Percentiles rank a stretch among this genome's conserved stretches.
Conservation (phyloP, 2,113 vertebrate species). For the Bombycilla garrulus region DNA sequence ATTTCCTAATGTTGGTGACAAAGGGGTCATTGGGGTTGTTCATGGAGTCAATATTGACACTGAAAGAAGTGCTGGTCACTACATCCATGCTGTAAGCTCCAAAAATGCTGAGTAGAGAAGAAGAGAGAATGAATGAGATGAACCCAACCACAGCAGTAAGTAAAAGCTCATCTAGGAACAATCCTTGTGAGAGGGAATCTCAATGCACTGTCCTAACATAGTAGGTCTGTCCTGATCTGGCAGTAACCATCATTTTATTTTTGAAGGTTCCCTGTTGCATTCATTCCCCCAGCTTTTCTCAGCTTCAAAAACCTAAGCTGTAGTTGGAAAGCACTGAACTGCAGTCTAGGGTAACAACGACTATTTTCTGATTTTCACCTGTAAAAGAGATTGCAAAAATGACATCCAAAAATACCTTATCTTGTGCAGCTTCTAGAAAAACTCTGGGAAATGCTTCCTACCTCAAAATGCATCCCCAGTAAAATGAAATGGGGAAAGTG, state of each 20-base stretch:
- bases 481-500: neutral
- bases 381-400: neutral
- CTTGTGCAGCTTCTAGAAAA: neutral
- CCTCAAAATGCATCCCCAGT: neutral
- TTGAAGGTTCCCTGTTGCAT: neutral
- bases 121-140: neutral
- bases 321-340: neutral
- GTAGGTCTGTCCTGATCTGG: neutral
- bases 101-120: conserved; percentile 28
- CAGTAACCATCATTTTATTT: neutral
- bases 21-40: conserved; percentile 78
- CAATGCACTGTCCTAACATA: neutral
- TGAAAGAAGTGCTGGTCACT: conserved; percentile 78
- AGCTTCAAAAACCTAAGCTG: neutral
- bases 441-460: neutral
- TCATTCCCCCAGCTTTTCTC: neutral
- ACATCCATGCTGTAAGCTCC: conserved; percentile 76
- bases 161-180: neutral
- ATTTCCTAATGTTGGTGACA: conserved; percentile 76
- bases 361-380: neutral
- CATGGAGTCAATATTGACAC: conserved; percentile 78
- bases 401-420: neutral
- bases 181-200: neutral
- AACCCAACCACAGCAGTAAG: neutral
- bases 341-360: neutral